Conservation (phyloP, 2,888 invertebrate genomes). For the Hoplodrina ambigua region DNA sequence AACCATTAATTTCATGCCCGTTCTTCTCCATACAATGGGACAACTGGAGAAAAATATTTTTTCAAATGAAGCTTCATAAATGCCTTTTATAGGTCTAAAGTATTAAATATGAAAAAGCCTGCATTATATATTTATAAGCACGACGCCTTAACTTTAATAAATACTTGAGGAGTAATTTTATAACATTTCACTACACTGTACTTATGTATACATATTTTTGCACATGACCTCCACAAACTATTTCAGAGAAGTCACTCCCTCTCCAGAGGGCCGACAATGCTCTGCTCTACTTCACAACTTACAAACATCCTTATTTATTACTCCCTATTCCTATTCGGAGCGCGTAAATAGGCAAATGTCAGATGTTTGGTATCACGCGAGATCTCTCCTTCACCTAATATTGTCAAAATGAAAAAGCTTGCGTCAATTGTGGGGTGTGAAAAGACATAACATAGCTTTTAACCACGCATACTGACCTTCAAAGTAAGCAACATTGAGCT, state of each 20-base stretch:
- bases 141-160: too few species aligned
- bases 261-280: constrained; percentile 7
- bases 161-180: too few species aligned
- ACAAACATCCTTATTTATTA: constrained; percentile 50
- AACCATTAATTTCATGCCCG: too few species aligned
- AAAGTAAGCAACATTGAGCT: neutral
- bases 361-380: constrained; percentile 26
- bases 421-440: constrained; percentile 1
- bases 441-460: neutral
- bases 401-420: constrained; percentile 24
- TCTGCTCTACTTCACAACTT: constrained; percentile 19
- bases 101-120: too few species aligned
- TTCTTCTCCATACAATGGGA: too few species aligned
- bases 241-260: neutral
- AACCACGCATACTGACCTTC: neutral
- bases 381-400: constrained; percentile 54
- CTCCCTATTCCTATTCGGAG: constrained; percentile 24
- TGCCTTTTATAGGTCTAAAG: too few species aligned
- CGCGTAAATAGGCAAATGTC: constrained; percentile 26
- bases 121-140: too few species aligned
- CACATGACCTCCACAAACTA: neutral
- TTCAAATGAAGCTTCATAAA: too few species aligned
- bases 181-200: too few species aligned
- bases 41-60: too few species aligned
- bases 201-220: too few species aligned